A percentile compares a stretch with the other conserved stretches of the same genome.
Evolutionary conservation across 2,888 invertebrate species (phyloP).

Genomic region (Eilema caniola): DNA sequence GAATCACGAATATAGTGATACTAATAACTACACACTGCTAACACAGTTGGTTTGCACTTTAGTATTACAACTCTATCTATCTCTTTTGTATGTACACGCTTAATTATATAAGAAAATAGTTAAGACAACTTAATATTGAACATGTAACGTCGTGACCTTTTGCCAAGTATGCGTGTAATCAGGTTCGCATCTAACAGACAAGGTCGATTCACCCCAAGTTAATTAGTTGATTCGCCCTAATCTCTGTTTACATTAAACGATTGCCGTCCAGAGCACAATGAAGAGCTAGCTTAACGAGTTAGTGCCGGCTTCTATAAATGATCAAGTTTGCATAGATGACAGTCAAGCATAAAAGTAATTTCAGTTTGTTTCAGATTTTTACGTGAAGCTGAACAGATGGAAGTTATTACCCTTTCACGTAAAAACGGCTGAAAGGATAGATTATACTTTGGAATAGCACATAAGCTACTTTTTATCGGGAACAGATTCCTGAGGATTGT

Average conservation of each 20-base stretch:
- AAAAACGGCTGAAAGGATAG: too few relatives aligned
- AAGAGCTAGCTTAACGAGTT: constrained; percentile 3
- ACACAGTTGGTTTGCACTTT: too few relatives aligned
- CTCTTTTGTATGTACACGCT: not conserved
- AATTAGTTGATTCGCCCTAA: constrained; percentile 15
- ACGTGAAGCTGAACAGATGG: too few relatives aligned
- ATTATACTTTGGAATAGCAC: too few relatives aligned
- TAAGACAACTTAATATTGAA: not conserved
- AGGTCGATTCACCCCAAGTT: constrained; percentile 9
- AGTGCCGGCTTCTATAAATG: not conserved
- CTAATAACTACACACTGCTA: too few relatives aligned
- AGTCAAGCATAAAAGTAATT: not conserved
- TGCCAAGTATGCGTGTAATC: not conserved
- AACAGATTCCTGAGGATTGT: too few relatives aligned
- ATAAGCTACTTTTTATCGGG: too few relatives aligned
- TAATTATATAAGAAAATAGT: constrained; percentile 2
- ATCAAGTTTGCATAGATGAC: not conserved
- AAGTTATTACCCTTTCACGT: too few relatives aligned
- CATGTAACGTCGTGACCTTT: constrained; percentile 1
- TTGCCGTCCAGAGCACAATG: not conserved
- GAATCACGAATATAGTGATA: too few relatives aligned
- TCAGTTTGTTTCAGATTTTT: not conserved
- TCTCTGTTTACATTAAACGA: constrained; percentile 13
- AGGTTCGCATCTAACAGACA: constrained; percentile 11
- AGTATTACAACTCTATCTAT: not conserved